Evolutionary conservation across 2,113 vertebrate genomes (phyloP), one percentile per base, ranked within the genome.

Genomic region (Pluvialis apricaria): DNA sequence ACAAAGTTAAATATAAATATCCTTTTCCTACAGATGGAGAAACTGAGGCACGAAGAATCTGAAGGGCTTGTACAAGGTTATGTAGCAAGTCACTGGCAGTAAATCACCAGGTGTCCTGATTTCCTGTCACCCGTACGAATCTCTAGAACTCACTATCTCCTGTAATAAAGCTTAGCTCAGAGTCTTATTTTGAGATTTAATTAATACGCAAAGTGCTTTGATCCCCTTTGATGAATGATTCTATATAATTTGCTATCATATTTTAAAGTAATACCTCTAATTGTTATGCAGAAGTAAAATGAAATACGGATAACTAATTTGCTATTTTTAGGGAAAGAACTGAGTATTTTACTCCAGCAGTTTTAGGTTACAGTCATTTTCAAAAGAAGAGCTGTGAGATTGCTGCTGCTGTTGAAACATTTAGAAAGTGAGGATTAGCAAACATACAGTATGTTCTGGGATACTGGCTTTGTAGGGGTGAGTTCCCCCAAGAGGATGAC

Each of bases 401-500:
- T 96, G 29, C 85, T 94, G 85, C 72, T 93, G 89, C 83, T 92
- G 71, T 87, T 4, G 57, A 91, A 96, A 95, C 73, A 71, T 55
- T 93, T 64, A 28, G 86, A 97, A 96, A 95, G 97, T 86, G 94
- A 96, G 76, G 86, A 92, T 94, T 87, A 96, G 52, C 77, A 97
- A 97, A 95, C 82, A 97, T 69, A 93, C 91, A 93, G 60, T 62
- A 66, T 95, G 94, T 97, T 96, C 97, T 94, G 95, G 94, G 89
- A 95, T 83, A 62, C 36, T 76, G 70, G 76, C 92, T 95, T 92
- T 70, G 88, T 76, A 95, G 82, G 91, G 96, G 77, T 80, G 95
- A 96, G 92, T 92, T 93, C 86, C 85, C 95, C 76, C 78, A 73
- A 42, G 49, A 91, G 91, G 86, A 95, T 97, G 97, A 97, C 94